phyloP scores from a whole-genome alignment of 2,113 vertebrate genomes.

The Aramus guarauna region DNA sequence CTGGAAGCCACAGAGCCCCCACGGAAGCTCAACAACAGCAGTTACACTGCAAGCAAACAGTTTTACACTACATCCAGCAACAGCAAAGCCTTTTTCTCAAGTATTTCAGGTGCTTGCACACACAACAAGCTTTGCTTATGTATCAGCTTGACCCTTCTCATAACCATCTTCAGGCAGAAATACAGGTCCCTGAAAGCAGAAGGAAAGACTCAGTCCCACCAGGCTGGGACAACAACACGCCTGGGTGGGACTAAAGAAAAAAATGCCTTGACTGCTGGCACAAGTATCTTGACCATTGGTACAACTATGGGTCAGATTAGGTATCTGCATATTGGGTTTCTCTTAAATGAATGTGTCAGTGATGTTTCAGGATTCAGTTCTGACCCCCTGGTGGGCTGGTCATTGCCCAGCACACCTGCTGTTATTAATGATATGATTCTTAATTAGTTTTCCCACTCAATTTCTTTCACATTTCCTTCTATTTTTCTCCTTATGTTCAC shows the following conservation, averaged over 20 bases:
- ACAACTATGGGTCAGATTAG: too few species aligned
- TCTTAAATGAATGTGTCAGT: not conserved
- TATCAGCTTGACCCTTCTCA: not conserved
- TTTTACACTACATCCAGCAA: not conserved
- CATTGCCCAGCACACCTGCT: not conserved
- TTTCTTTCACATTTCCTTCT: not conserved
- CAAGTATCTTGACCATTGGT: not conserved
- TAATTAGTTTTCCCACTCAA: not conserved
- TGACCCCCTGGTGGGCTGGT: too few species aligned
- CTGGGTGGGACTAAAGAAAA: not conserved
- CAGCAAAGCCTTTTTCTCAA: not conserved
- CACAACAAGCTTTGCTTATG: not conserved
- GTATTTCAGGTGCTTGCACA: not conserved
- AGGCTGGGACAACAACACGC: not conserved
- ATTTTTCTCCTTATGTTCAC: fast-evolving
- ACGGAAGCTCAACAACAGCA: not conserved
- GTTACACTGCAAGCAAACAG: not conserved
- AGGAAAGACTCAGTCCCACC: not conserved
- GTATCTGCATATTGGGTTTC: not conserved
- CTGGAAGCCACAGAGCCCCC: not conserved
- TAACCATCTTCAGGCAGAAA: not conserved
- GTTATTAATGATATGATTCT: not conserved
- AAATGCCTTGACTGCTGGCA: not conserved
- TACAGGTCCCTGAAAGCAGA: not conserved
- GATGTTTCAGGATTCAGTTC: not conserved